These are phyloP conservation scores for Rhynchotus rufescens DNA, from an alignment of 2,797 vertebrate genomes.

Conservation along the genomic window DNA sequence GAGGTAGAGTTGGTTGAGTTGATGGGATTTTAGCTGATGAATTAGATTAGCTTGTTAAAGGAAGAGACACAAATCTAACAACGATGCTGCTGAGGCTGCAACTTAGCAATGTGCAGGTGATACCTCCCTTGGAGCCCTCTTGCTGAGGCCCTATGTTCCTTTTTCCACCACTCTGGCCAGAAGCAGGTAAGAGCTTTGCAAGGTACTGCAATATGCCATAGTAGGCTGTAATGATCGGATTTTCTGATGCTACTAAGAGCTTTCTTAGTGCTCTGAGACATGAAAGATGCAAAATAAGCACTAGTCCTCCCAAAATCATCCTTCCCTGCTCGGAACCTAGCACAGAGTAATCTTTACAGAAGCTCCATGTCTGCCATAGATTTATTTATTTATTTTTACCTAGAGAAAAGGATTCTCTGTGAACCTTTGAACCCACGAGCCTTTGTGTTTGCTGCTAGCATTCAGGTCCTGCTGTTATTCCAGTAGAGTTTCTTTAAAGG, in stretches of 20 bases:
- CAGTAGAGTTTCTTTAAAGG: neutral
- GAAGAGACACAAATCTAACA: neutral
- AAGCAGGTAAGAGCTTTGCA: neutral
- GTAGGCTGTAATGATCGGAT: neutral
- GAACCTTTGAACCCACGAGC: neutral
- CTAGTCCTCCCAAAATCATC: neutral
- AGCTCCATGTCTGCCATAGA: neutral
- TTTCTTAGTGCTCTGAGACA: neutral
- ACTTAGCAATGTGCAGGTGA: neutral
- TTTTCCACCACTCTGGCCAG: neutral
- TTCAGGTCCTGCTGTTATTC: neutral
- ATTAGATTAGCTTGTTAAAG: neutral
- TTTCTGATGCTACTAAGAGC: neutral
- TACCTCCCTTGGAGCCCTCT: neutral
- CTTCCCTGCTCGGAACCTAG: neutral
- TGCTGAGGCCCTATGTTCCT: neutral
- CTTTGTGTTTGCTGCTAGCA: neutral
- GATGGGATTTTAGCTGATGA: conserved; percentile 21
- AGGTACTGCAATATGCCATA: neutral
- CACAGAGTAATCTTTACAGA: neutral
- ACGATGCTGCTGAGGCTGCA: neutral
- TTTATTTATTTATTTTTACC: neutral
- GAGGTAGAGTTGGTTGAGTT: neutral
- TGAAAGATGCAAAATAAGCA: fast-evolving
- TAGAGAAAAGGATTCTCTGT: neutral